Evolutionary conservation across 2,888 invertebrate genomes (phyloP), one percentile per base, ranked within the genome.

Genomic region (Ditula angustiorana): DNA sequence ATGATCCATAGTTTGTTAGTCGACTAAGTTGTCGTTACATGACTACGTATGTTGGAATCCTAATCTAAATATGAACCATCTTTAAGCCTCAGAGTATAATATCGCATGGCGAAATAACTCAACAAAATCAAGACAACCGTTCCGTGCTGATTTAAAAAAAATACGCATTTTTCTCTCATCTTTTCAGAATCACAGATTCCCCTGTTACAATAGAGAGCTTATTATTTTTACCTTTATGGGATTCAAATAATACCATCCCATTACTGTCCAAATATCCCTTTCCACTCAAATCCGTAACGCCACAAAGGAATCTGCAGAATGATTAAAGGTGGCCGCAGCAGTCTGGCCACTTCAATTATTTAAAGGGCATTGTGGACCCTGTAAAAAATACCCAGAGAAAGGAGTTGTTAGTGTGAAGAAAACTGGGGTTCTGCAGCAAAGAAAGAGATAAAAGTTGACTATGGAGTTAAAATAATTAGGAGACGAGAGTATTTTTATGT

Each of bases 321-420:
- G 69, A 70, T 77, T 72, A 71, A 71, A 72, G 73, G 73, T 62
- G 62, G 60, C 49, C 59, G 53, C 35, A 46, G 56, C 67, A 70
- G 72, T 67, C 71, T 62, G 71, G 77, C 66, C 74, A 76, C 75
- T 82, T 74, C 76, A 82, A 82, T 82, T 80, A 81, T 74, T 68
- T 68, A 71, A 73, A 67, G 67, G 63, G 56, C 59, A 57, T 67
- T 69, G 70, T 71, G 67, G 50, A 58, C 57, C 68, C 58, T 61
- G 56, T 50, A 67, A 68, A 67, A 67, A 66, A 66, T 65, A 67
- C 60, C 61, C 66, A 37, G 65, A 62, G 73, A 63, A 67, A 66
- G 61, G 28, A 46, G 61, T 16, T 19, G 10, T 33, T 41, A 28
- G 49, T 26, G 26, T 26, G 21, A 21, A 28, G 46, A 47, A 46